phyloP scores from a whole-genome alignment of 2,113 vertebrate species.

The Alouatta palliata region DNA sequence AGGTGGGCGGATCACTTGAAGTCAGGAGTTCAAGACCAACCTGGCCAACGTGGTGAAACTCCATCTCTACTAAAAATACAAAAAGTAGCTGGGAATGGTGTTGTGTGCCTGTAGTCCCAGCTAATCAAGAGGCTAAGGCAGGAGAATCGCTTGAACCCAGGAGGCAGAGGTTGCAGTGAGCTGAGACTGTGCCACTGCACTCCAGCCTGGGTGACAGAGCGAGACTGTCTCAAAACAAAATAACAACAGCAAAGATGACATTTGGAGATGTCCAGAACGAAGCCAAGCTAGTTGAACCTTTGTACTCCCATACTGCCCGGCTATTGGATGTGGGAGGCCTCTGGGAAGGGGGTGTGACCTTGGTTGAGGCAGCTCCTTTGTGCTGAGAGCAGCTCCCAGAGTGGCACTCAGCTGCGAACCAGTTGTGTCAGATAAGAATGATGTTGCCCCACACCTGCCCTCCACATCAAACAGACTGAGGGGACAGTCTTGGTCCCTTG shows the following conservation, averaged over 20 bases:
- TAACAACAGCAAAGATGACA: background rate
- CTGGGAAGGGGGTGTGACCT: background rate
- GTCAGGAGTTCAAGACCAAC: too few species aligned
- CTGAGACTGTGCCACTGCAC: too few species aligned
- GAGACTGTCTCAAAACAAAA: too few species aligned
- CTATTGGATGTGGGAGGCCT: fast-evolving
- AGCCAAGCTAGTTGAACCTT: background rate
- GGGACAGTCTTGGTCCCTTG: background rate
- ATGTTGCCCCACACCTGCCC: background rate
- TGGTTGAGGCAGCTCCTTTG: background rate
- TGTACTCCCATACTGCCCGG: background rate
- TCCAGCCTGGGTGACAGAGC: too few species aligned
- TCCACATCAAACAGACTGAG: background rate
- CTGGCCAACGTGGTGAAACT: too few species aligned
- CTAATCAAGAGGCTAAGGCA: too few species aligned
- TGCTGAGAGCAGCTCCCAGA: background rate
- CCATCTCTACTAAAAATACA: too few species aligned
- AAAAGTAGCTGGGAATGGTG: too few species aligned
- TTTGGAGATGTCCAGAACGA: background rate
- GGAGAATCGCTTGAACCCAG: too few species aligned
- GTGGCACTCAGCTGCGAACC: background rate
- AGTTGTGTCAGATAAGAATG: background rate
- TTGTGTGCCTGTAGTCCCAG: too few species aligned
- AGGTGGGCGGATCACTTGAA: too few species aligned
- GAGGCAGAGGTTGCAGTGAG: too few species aligned